Evolutionary conservation across 2,113 vertebrate species (phyloP), one percentile per base, ranked within the genome.

Genomic region (Calyptommatus sinebrachiatus): DNA sequence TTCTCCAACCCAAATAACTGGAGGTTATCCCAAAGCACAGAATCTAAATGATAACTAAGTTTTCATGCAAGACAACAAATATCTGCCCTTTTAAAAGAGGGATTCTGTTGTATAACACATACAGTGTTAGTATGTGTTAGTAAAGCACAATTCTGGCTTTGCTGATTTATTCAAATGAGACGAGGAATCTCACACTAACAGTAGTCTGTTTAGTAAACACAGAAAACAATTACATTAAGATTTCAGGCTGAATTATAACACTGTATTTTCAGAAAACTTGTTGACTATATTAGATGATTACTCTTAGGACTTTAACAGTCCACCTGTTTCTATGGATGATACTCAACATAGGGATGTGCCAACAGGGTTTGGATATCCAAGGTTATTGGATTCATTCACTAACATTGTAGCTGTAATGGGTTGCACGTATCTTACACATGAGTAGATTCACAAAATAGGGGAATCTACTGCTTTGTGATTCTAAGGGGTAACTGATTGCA

Each of bases 151-250:
- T 0, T 0, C 35, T 16, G 62, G 71, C 84, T 85, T 41, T 7
- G 1, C 76, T 75, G 87, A 84, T 31, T 82, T 1, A 0, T 0
- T 3, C 75, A 29, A 83, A 75, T 0, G 3, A 67, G 80, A 65
- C 2, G 0, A 0, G 77, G 88, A 88, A 65, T 35, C 84, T 87
- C 81, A 28, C 0, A 0, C 77, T 83, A 85, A 79, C 71, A 21
- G 0, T 28, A 68, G 60, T 67, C 8, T 0, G 18, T 83, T 78
- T 86, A 12, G 53, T 60, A 85, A 86, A 84, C 3, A 57, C 86
- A 85, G 77, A 69, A 14, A 87, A 80, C 87, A 87, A 87, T 74
- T 65, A 41, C 84, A 81, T 77, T 62, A 84, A 76, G 71, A 28
- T 85, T 81, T 85, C 65, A 68, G 81, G 83, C 31, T 28, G 80